Conservation (phyloP, 2,113 vertebrate genomes). For the Pituophis catenifer region DNA sequence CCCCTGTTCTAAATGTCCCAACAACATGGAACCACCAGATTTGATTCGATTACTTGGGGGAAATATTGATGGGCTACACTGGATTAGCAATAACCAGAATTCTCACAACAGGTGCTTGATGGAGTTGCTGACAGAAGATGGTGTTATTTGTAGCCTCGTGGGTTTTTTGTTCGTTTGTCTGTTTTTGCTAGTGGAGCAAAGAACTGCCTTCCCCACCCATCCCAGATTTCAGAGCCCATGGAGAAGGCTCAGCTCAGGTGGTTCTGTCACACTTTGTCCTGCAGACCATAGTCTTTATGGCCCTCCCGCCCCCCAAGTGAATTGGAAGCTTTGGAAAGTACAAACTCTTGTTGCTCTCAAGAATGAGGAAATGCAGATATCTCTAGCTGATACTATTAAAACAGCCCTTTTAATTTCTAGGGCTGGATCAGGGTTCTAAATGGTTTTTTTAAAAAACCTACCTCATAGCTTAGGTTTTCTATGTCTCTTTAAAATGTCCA, state of each 20-base stretch:
- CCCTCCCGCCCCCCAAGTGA: background rate
- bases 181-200: background rate
- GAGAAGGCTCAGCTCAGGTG: background rate
- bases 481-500: background rate
- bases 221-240: background rate
- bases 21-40: background rate
- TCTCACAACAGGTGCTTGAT: background rate
- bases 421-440: no score
- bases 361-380: no score
- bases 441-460: background rate
- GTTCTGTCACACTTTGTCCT: background rate
- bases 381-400: background rate
- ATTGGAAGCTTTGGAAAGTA: background rate
- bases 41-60: background rate
- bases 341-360: background rate
- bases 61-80: background rate
- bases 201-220: background rate
- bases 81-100: background rate
- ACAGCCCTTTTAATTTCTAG: background rate
- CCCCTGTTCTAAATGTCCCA: background rate
- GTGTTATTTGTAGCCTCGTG: background rate
- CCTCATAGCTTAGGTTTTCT: background rate
- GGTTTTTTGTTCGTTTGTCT: no score
- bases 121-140: background rate
- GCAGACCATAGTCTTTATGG: background rate